phyloP scores from a whole-genome alignment of 2,797 vertebrate genomes.

The Pygocentrus nattereri region DNA sequence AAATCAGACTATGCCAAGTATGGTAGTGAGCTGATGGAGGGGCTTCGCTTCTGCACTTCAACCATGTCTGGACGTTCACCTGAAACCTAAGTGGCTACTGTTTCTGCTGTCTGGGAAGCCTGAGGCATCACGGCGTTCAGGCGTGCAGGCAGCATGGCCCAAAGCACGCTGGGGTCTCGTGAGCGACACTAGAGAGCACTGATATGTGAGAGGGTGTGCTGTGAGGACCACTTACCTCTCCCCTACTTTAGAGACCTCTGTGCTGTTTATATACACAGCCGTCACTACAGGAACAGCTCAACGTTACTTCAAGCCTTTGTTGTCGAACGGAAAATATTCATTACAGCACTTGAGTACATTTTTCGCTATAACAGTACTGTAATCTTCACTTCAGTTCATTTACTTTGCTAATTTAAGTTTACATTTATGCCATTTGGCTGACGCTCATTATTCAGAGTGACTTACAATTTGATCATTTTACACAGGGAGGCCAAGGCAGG shows the following conservation, averaged over 20 bases:
- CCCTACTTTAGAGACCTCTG: slow-evolving; percentile 13
- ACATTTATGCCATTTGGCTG: too few relatives aligned
- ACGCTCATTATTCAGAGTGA: too few relatives aligned
- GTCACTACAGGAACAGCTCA: slow-evolving; percentile 8
- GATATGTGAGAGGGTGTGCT: not conserved
- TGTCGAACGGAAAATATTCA: not conserved
- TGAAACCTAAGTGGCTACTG: not conserved
- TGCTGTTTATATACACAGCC: not conserved
- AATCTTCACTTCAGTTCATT: too few relatives aligned
- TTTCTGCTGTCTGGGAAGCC: not conserved
- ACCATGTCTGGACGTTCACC: not conserved
- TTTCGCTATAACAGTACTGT: too few relatives aligned
- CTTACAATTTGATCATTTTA: too few relatives aligned
- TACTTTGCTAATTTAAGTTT: too few relatives aligned
- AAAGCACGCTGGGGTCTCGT: not conserved
- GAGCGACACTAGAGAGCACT: not conserved
- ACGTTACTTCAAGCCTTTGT: not conserved
- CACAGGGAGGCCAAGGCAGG: too few relatives aligned
- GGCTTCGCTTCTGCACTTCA: not conserved
- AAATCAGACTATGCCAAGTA: not conserved
- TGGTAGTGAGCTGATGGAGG: not conserved
- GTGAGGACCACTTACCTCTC: slow-evolving; percentile 4
- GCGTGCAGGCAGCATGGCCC: not conserved
- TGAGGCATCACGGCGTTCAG: not conserved
- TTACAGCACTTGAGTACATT: too few relatives aligned